phyloP scores from a whole-genome alignment of 64 coral and sea anemone species.

The Platygyra sinensis region DNA sequence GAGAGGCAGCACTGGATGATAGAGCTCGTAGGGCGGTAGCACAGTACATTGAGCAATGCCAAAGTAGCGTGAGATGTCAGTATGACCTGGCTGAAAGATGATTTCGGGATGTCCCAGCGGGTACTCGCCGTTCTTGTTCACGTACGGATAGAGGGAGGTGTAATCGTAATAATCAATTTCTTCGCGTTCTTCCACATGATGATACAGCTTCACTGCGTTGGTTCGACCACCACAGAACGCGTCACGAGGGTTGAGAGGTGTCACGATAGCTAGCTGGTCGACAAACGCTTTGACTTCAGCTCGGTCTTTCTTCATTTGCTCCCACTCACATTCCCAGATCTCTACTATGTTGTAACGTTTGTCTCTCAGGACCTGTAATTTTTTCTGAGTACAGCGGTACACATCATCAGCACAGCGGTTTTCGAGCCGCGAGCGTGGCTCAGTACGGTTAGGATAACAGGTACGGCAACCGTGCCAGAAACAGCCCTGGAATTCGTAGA shows the following conservation, averaged over 20 bases:
- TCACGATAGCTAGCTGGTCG: background rate
- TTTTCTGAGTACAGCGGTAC: background rate
- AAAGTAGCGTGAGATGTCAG: background rate
- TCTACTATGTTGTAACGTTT: background rate
- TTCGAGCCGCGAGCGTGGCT: background rate
- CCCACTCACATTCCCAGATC: slow-evolving; percentile 38
- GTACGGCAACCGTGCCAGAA: slow-evolving; percentile 18
- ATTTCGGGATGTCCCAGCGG: slow-evolving; percentile 2
- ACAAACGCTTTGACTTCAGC: background rate
- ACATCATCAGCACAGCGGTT: background rate
- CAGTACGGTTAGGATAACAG: background rate
- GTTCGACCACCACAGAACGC: too few relatives aligned
- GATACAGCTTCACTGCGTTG: slow-evolving; percentile 33
- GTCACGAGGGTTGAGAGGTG: background rate
- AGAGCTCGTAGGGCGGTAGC: too few relatives aligned
- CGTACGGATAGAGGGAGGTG: background rate
- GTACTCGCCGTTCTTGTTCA: background rate
- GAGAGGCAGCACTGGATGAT: too few relatives aligned
- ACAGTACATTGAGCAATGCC: too few relatives aligned
- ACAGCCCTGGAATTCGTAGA: slow-evolving; percentile 43
- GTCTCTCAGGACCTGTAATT: background rate
- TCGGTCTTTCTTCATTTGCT: background rate
- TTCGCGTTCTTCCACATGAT: background rate
- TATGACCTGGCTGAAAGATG: background rate
- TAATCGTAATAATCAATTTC: slow-evolving; percentile 12